Percentiles rank a stretch among this genome's conserved stretches.
Evolutionary conservation across 2,113 vertebrate genomes (phyloP).

Genomic region (Mobula hypostoma): DNA sequence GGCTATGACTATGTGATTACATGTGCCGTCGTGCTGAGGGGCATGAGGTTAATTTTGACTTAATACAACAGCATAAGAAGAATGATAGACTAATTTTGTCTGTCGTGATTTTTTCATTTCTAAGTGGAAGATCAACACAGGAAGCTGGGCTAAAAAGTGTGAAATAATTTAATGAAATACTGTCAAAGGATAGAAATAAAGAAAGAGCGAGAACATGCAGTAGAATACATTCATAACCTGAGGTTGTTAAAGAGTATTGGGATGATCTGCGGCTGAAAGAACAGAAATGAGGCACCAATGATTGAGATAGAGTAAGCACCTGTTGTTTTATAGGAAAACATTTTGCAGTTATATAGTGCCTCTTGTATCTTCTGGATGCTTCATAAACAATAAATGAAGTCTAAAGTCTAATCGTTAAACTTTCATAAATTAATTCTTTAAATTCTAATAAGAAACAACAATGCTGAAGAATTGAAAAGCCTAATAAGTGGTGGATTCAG

Average conservation of each 20-base stretch:
- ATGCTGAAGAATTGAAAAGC: too few species aligned
- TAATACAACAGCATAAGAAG: neutral
- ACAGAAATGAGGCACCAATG: neutral
- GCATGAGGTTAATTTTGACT: neutral
- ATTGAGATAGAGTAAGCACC: neutral
- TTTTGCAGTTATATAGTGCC: neutral
- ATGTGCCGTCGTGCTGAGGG: too few species aligned
- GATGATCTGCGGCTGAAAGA: neutral
- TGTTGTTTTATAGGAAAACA: neutral
- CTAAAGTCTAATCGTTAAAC: neutral
- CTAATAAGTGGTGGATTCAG: too few species aligned
- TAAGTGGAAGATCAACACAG: neutral
- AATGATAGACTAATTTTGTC: too few species aligned
- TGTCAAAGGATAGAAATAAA: too few species aligned
- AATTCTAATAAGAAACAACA: too few species aligned
- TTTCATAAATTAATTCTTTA: too few species aligned
- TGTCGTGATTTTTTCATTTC: neutral
- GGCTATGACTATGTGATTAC: neutral
- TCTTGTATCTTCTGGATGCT: neutral
- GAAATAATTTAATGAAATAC: neutral
- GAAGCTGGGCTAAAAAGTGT: too few species aligned
- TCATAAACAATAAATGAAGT: too few species aligned
- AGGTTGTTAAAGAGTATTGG: neutral
- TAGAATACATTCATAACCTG: neutral
- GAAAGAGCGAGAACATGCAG: neutral